Evolutionary conservation across 1,140 invertebrate genomes (phyloP).

Genomic region (Drosophila bipectinata): DNA sequence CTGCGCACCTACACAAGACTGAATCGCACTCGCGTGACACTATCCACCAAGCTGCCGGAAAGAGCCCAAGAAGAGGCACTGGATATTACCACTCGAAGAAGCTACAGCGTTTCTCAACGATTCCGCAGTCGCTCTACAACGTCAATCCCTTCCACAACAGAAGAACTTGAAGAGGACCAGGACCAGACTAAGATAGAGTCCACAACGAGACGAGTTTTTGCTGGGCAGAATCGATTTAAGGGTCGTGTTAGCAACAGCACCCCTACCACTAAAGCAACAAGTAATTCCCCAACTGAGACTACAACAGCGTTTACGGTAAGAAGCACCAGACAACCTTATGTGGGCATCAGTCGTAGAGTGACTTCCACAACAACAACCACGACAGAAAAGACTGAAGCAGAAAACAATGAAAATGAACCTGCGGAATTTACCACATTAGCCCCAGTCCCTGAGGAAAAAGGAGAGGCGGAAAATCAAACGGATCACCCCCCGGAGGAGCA

Average conservation of each 20-base stretch:
- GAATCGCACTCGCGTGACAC: conserved; percentile 47
- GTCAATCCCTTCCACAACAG: neutral
- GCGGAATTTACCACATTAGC: conserved; percentile 6
- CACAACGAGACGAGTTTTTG: conserved; percentile 22
- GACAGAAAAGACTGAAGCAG: neutral
- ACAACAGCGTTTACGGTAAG: neutral
- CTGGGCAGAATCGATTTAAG: conserved; percentile 22
- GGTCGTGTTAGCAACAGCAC: conserved; percentile 8
- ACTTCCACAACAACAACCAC: conserved; percentile 24
- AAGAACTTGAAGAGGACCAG: conserved; percentile 1
- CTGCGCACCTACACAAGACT: conserved; percentile 46
- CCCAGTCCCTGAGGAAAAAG: neutral
- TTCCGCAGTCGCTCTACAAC: conserved; percentile 40
- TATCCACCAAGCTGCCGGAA: conserved; percentile 18
- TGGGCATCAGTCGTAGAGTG: conserved; percentile 21
- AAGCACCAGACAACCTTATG: conserved; percentile 24
- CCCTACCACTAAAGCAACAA: neutral
- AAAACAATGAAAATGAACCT: neutral
- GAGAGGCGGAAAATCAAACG: neutral
- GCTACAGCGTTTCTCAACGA: conserved; percentile 27
- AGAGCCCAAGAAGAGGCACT: neutral
- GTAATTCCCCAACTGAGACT: conserved; percentile 10
- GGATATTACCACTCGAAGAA: conserved; percentile 22
- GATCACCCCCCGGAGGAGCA: neutral
- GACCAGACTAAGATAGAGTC: conserved; percentile 11